Base-by-base conservation (phyloP, 2,888 invertebrate species). In the Nasonia oneida region DNA sequence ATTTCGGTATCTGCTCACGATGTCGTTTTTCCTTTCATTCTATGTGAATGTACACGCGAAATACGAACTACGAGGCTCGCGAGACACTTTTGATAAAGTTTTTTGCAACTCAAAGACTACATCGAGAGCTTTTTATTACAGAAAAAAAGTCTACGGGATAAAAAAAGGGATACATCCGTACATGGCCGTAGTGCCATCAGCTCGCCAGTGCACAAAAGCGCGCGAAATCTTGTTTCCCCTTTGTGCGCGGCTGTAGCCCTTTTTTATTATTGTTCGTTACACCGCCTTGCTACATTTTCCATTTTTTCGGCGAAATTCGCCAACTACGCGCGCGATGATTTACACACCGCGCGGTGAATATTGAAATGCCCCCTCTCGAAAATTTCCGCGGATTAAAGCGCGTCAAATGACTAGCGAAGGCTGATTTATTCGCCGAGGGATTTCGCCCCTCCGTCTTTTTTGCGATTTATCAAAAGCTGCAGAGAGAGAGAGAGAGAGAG, bases 331-430 rank as follows among this genome's bases (percentile, higher is more conserved):
- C 53, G 37, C 71, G 71, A 71, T 42, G 71, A 71, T 42, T 71
- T 71, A 71, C n/a, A 18, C 18, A n/a, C n/a, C 42, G n/a, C 39
- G 71, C 71, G 70, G 12, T 14, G 70, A 82, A 82, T 70, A 76
- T 76, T 76, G 67, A 82, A 67, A 76, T 75, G 37, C 73, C 33
- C n/a, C 10, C 33, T 37, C 18, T 39, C 29, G 39, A 53, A 81
- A 85, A 86, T 78, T 53, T 42, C 75, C n/a, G 70, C 23, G 5
- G 77, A 85, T 85, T 82, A 85, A 85, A 85, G 67, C 71, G 64
- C 47, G 85, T 85, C 85, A 77, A 47, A 81, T 61, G 85, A 73
- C 57, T 75, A 47, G 61, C 23, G 37, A 39, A 1, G 29, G 14
- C n/a, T 85, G 85, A 85, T 85, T 85, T 85, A 85, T 81, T 39